A percentile compares a stretch with the other conserved stretches of the same genome.
Evolutionary conservation across 1,140 invertebrate genomes (phyloP).

Genomic region (Mya arenaria): DNA sequence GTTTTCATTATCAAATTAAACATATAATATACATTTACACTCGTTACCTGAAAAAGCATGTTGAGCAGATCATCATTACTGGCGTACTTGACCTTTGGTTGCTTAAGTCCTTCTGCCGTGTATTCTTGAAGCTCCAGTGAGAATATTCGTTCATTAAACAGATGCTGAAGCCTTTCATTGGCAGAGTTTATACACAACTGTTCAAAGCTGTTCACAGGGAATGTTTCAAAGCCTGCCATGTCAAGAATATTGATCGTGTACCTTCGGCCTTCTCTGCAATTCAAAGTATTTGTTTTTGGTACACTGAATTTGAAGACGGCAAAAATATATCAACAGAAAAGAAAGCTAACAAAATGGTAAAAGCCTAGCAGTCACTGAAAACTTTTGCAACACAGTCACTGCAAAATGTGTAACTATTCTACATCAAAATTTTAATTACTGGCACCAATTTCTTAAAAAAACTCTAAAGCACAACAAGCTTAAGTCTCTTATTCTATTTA

Average conservation of each 20-base stretch:
- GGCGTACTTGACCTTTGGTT: conserved; percentile 89
- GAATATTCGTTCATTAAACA: conserved; percentile 75
- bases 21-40: too few relatives aligned
- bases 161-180: conserved; percentile 78
- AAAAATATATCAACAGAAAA: neutral
- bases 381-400: too few relatives aligned
- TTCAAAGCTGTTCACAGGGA: conserved; percentile 83
- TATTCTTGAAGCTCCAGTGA: conserved; percentile 68
- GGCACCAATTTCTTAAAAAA: too few relatives aligned
- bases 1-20: too few relatives aligned
- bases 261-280: conserved; percentile 37
- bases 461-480: too few relatives aligned
- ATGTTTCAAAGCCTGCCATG: conserved; percentile 79
- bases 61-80: conserved; percentile 92
- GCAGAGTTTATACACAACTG: conserved; percentile 79
- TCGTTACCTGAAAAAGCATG: conserved; percentile 85
- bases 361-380: too few relatives aligned
- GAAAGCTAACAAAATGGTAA: neutral
- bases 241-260: conserved; percentile 72
- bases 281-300: neutral
- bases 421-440: too few relatives aligned
- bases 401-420: too few relatives aligned
- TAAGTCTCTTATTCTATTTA: too few relatives aligned
- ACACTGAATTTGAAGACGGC: too few relatives aligned
- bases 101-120: conserved; percentile 70